Conservation (phyloP, 2,888 invertebrate species). For the Meliscaeva auricollis region DNA sequence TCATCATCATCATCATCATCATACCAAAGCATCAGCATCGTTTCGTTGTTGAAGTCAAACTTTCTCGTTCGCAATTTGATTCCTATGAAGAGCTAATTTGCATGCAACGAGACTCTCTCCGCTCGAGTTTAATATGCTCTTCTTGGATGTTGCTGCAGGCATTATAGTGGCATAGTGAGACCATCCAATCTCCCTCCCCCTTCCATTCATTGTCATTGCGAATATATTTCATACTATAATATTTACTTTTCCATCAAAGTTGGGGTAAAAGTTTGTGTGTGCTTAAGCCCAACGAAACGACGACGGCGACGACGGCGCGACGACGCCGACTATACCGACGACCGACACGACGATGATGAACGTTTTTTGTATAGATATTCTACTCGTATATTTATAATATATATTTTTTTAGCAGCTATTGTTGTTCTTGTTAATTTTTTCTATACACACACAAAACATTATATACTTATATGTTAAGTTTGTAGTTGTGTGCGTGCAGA, state of each 20-base stretch:
- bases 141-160: constrained; percentile 53
- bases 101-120: constrained; percentile 57
- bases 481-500: constrained; percentile 11
- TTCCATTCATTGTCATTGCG: constrained; percentile 47
- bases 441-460: not conserved
- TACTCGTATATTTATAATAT: not conserved
- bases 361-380: not conserved
- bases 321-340: constrained; percentile 5
- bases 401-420: constrained; percentile 37
- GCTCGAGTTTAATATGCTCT: constrained; percentile 58
- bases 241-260: constrained; percentile 75
- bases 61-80: constrained; percentile 55
- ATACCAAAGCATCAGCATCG: too few relatives aligned
- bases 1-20: constrained; percentile 19
- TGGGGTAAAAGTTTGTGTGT: constrained; percentile 69
- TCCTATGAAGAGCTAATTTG: constrained; percentile 62
- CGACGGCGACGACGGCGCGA: not conserved
- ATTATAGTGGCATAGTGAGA: constrained; percentile 13
- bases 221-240: constrained; percentile 71
- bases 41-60: constrained; percentile 45
- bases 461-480: constrained; percentile 5
- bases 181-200: not conserved
- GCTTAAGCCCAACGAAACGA: constrained; percentile 39
- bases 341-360: not conserved
- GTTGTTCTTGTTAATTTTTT: constrained; percentile 20